Evolutionary conservation across 2,113 vertebrate genomes (phyloP).

Genomic region (Numida meleagris): DNA sequence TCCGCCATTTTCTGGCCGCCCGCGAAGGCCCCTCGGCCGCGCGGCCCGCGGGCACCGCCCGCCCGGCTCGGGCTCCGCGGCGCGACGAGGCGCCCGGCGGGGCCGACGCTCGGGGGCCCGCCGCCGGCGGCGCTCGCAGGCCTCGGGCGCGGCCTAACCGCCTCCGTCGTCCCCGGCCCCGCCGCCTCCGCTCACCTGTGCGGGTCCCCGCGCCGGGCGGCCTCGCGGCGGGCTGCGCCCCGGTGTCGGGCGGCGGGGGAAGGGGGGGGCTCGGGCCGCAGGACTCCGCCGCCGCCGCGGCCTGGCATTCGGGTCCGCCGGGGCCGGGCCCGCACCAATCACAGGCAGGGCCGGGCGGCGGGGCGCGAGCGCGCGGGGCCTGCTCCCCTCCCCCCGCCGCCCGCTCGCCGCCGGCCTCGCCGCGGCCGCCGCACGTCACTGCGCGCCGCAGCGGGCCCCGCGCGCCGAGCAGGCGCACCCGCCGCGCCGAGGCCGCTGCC

Average conservation of each 20-base stretch:
- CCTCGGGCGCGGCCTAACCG: background rate
- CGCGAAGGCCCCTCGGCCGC: background rate
- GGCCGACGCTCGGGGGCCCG: too few relatives aligned
- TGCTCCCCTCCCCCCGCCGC: constrained; percentile 67
- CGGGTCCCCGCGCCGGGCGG: background rate
- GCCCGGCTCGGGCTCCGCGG: background rate
- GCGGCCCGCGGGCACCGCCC: background rate
- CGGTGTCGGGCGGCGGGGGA: too few relatives aligned
- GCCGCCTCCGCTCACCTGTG: background rate
- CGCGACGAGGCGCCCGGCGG: too few relatives aligned
- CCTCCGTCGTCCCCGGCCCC: background rate
- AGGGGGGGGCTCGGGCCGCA: too few relatives aligned
- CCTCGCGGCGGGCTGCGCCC: background rate
- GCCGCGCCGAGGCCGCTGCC: background rate
- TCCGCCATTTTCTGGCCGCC: constrained; percentile 69
- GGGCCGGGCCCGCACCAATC: background rate
- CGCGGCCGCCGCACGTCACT: constrained; percentile 80
- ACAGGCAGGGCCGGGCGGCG: constrained; percentile 64
- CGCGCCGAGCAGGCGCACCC: background rate
- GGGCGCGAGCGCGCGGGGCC: constrained; percentile 81
- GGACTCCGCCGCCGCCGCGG: too few relatives aligned
- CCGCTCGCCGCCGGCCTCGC: constrained; percentile 71
- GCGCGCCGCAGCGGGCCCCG: background rate
- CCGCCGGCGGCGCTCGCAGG: background rate
- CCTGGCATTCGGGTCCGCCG: background rate